Percentiles rank a stretch among this genome's conserved stretches.
Evolutionary conservation across 2,113 vertebrate species (phyloP).

Genomic region (Lophochroa leadbeateri): DNA sequence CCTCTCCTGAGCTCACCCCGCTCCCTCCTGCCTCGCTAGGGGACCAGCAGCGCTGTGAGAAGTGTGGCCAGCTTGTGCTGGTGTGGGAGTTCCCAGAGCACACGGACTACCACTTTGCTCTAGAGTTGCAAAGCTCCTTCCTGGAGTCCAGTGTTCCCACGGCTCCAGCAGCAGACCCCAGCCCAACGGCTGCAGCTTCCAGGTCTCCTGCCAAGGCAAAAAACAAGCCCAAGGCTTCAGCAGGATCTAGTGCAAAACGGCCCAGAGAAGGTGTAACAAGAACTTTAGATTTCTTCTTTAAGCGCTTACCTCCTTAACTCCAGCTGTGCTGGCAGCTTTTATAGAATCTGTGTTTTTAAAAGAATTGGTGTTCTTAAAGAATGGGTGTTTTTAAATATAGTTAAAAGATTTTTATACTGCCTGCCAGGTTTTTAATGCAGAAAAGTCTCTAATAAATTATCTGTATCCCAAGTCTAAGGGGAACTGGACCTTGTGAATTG

Average conservation of each 20-base stretch:
- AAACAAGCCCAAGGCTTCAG: conserved; percentile 73
- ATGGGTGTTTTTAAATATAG: neutral
- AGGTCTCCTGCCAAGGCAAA: conserved; percentile 70
- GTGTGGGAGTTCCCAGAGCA: conserved; percentile 95
- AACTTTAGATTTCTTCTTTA: conserved; percentile 91
- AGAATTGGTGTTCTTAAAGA: neutral
- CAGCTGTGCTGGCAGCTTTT: neutral
- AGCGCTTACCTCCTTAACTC: conserved; percentile 71
- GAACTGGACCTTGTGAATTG: neutral
- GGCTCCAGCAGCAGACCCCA: neutral
- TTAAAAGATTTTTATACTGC: neutral
- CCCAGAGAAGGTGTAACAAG: conserved; percentile 63
- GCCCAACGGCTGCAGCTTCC: neutral
- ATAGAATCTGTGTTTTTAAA: neutral
- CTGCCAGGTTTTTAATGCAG: neutral
- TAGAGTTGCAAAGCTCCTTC: conserved; percentile 89
- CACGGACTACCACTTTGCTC: conserved; percentile 91
- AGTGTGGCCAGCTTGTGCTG: conserved; percentile 80
- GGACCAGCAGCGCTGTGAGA: conserved; percentile 84
- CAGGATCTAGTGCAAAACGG: conserved; percentile 78
- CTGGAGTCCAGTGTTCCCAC: conserved; percentile 35
- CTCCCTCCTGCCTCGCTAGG: neutral
- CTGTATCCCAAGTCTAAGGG: neutral
- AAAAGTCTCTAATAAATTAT: conserved; percentile 30
- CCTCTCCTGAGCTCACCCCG: neutral